Base-by-base conservation (phyloP, 1,140 invertebrate species). In the Saccostrea glomerata region DNA sequence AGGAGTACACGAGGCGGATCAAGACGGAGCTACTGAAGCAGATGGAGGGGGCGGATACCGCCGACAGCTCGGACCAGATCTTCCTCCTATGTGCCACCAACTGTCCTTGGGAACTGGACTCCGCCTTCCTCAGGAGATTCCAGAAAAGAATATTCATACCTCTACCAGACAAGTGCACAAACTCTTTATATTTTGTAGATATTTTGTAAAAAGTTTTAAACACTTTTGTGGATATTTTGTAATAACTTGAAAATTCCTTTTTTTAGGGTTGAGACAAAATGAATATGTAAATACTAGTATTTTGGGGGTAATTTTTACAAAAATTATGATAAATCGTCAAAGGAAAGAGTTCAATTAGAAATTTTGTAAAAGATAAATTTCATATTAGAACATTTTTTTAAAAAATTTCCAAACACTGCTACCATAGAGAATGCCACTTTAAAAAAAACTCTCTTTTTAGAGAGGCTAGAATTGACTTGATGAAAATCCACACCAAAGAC, bases 81-180 rank as follows among this genome's bases (percentile, higher is more conserved):
- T 95, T 96, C 88, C 89, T 96, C 7, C 92, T 96, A 47, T 96
- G 96, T 92, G 96, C 96, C 11, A 97, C 96, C 20, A 97, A 97
- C 93, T 96, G 96, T 93, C 96, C 96, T 6, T 97, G 96, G 96
- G 96, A 96, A 86, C 93, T 97, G 40, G 96, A 97, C 92, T 91
- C 95, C 4, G 96, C 96, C 13, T 96, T 97, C 90, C 90, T 96
- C 40, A 92, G 96, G 89, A 92, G 96, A 55, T 97, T 96, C 92
- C 96, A 96, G 90, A 96, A 96, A 90, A 94, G 95, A 56, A 95
- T 97, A 54, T 96, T 96, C 91, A 95, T 96, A 77, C 95, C 96
- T 7, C 92, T 97, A 25, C 96, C 96, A 23, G 95, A 96, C 90
- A 94, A 86, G 94, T 94, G 86, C 83, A 3, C 6, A 36, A 36